Percentiles rank a stretch among this genome's conserved stretches.
Conservation (phyloP, 1,140 invertebrate species). For the Palaemon carinicauda region DNA sequence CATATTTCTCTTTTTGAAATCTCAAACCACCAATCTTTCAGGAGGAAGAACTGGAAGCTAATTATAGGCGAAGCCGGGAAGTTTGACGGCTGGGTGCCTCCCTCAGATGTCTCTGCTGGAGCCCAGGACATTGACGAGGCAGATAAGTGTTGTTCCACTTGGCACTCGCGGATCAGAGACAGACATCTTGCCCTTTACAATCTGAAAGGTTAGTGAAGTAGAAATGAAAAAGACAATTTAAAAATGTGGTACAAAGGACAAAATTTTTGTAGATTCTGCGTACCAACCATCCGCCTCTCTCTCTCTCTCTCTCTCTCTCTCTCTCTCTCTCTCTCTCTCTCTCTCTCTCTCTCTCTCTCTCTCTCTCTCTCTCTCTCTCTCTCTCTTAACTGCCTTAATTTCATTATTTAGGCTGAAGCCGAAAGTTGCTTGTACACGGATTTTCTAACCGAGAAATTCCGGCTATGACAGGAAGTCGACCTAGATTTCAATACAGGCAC, state of each 20-base stretch:
- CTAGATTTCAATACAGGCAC: not conserved
- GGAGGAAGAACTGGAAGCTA: slow-evolving; percentile 37
- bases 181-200: not conserved
- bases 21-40: not conserved
- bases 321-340: not conserved
- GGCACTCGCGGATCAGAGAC: not conserved
- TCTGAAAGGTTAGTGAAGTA: not conserved
- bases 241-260: no score
- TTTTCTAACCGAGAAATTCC: not conserved
- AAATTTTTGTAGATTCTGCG: not conserved
- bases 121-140: not conserved
- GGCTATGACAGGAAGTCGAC: not conserved
- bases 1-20: not conserved
- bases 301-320: not conserved
- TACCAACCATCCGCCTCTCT: not conserved
- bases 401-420: no score
- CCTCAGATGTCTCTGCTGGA: not conserved
- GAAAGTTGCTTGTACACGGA: not conserved
- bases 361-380: no score
- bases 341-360: no score
- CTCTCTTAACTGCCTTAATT: no score
- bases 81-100: slow-evolving; percentile 40
- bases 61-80: slow-evolving; percentile 26
- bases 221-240: no score
- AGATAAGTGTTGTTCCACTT: not conserved